These are phyloP conservation scores for Phaenicophaeus curvirostris DNA, from an alignment of 2,797 vertebrate species.

Conservation along the genomic window DNA sequence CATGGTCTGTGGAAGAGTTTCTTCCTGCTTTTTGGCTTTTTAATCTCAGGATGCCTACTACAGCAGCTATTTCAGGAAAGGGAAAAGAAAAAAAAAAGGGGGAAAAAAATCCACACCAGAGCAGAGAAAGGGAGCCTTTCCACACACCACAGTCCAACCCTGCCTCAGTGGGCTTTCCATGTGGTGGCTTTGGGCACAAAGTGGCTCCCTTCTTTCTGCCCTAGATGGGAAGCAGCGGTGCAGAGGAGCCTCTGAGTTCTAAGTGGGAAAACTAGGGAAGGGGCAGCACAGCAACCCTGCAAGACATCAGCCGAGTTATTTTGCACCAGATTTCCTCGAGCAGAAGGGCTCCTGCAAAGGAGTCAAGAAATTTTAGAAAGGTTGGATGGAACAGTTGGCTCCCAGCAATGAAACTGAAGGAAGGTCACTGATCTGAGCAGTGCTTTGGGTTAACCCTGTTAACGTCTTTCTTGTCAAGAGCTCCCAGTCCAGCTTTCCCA, in stretches of 20 bases:
- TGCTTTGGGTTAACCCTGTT: neutral
- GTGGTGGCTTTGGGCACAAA: neutral
- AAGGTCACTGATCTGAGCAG: neutral
- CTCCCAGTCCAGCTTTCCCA: neutral
- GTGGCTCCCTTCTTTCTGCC: rapidly evolving
- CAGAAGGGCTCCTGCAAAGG: neutral
- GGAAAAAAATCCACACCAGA: neutral
- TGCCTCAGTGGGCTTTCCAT: neutral
- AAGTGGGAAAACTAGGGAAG: neutral
- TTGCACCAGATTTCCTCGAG: neutral
- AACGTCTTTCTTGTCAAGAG: rapidly evolving
- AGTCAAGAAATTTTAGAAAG: neutral
- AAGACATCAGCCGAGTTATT: neutral
- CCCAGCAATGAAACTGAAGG: neutral
- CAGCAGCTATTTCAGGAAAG: neutral
- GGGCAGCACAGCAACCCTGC: neutral
- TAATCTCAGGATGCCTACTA: neutral
- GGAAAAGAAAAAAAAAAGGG: rapidly evolving
- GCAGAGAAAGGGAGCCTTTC: neutral
- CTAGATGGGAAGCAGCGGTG: neutral
- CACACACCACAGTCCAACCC: neutral
- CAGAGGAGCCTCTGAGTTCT: neutral
- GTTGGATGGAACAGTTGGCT: rapidly evolving
- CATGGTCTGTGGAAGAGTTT: neutral
- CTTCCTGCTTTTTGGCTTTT: neutral